phyloP scores from a whole-genome alignment of 1,140 invertebrate genomes.

The Drosophila oshimai region DNA sequence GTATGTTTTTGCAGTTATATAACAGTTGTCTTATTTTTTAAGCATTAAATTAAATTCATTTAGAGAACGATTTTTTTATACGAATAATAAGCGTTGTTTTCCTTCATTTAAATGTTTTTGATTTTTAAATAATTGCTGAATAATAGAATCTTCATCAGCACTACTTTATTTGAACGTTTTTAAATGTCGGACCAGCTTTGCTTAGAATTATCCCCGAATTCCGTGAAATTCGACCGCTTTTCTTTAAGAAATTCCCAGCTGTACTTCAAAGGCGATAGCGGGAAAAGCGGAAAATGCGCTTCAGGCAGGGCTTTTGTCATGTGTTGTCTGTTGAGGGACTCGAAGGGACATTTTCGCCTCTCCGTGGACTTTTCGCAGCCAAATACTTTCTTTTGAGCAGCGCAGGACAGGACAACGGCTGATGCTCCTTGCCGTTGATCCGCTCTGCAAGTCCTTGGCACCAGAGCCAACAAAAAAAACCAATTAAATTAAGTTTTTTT shows the following conservation, averaged over 20 bases:
- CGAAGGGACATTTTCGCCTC: conserved; percentile 14
- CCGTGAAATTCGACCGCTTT: background rate
- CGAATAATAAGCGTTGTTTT: too few relatives aligned
- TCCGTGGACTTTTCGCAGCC: conserved; percentile 25
- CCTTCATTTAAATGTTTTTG: too few relatives aligned
- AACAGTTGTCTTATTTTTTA: too few relatives aligned
- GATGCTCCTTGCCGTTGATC: conserved; percentile 7
- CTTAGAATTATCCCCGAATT: background rate
- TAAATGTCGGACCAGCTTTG: too few relatives aligned
- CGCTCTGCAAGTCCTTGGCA: conserved; percentile 10
- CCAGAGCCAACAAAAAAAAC: conserved; percentile 3
- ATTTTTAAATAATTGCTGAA: too few relatives aligned
- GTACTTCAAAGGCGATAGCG: background rate
- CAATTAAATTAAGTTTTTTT: conserved; percentile 41
- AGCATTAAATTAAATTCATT: too few relatives aligned
- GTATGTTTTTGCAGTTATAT: too few relatives aligned
- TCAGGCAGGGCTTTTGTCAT: conserved; percentile 19
- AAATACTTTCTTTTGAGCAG: conserved; percentile 38
- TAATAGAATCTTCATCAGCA: too few relatives aligned
- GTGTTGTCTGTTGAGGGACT: conserved; percentile 24
- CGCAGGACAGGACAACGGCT: conserved; percentile 1
- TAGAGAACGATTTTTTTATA: too few relatives aligned
- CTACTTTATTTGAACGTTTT: too few relatives aligned
- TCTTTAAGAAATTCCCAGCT: conserved; percentile 12
- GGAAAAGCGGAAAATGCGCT: conserved; percentile 5